Percentiles rank a stretch among this genome's conserved stretches.
phyloP scores from a whole-genome alignment of 2,888 invertebrate genomes.

The Arge pagana region DNA sequence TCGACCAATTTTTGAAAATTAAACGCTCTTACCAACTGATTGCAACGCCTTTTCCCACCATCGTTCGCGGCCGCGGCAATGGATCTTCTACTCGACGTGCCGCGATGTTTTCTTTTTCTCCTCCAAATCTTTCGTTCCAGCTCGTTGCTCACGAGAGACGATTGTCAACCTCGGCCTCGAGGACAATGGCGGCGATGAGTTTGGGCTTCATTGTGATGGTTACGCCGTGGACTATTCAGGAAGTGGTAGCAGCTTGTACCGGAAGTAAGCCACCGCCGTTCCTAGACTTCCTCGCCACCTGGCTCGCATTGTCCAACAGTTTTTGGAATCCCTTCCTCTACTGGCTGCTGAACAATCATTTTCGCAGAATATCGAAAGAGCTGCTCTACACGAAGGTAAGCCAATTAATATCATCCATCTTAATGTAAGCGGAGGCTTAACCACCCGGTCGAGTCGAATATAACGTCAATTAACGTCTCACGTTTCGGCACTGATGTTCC shows the following conservation, averaged over 20 bases:
- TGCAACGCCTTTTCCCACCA: too few relatives aligned
- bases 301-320: conserved; percentile 85
- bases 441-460: too few relatives aligned
- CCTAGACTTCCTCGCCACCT: conserved; percentile 83
- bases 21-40: too few relatives aligned
- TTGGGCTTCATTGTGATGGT: conserved; percentile 89
- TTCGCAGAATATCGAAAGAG: conserved; percentile 78
- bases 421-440: too few relatives aligned
- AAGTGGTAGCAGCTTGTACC: conserved; percentile 88
- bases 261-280: conserved; percentile 83
- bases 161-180: conserved; percentile 78
- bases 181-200: conserved; percentile 92
- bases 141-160: conserved; percentile 69
- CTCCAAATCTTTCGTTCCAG: conserved; percentile 50
- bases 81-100: too few relatives aligned
- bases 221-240: conserved; percentile 89
- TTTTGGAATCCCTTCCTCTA: conserved; percentile 91
- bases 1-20: too few relatives aligned
- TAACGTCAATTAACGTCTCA: too few relatives aligned
- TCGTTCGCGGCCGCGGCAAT: too few relatives aligned
- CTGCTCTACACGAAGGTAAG: conserved; percentile 76
- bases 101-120: background rate
- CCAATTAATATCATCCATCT: too few relatives aligned
- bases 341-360: conserved; percentile 86
- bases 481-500: too few relatives aligned